Evolutionary conservation across 2,797 vertebrate genomes (phyloP).

Genomic region (Microcaecilia unicolor): DNA sequence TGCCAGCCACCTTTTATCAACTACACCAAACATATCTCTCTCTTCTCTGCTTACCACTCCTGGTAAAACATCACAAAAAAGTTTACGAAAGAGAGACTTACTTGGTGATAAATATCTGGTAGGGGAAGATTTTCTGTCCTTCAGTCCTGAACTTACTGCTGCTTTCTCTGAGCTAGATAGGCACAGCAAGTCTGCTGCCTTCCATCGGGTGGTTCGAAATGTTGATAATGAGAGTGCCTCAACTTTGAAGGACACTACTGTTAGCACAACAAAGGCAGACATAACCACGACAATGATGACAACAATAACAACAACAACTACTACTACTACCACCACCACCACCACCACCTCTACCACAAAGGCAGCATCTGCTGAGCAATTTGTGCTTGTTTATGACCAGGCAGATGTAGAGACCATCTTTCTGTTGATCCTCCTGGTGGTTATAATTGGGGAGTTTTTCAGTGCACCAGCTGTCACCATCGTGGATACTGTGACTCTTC

Average conservation of each 20-base stretch:
- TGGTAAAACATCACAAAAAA: slow-evolving; percentile 3
- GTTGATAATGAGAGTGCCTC: background rate
- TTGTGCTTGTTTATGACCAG: slow-evolving; percentile 63
- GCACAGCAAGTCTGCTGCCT: background rate
- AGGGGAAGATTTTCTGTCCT: slow-evolving; percentile 11
- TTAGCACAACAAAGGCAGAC: background rate
- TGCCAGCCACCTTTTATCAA: slow-evolving; percentile 23
- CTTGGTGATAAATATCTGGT: background rate
- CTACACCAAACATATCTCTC: slow-evolving; percentile 13
- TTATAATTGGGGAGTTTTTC: slow-evolving; percentile 96
- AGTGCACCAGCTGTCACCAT: slow-evolving; percentile 93
- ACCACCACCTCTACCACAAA: slow-evolving; percentile 27
- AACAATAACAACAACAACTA: slow-evolving; percentile 8
- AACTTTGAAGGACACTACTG: no score
- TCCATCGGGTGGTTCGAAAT: slow-evolving; percentile 12
- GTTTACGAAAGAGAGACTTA: slow-evolving; percentile 35
- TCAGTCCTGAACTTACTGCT: slow-evolving; percentile 4
- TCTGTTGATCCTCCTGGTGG: slow-evolving; percentile 81
- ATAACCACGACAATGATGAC: background rate
- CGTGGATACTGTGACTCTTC: slow-evolving; percentile 89
- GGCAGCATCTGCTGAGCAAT: slow-evolving; percentile 29
- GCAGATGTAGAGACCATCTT: slow-evolving; percentile 81
- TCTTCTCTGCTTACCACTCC: background rate
- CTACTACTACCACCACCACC: slow-evolving; percentile 1
- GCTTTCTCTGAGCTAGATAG: background rate